Conservation (phyloP, 1,140 invertebrate genomes). For the Hirudo medicinalis region DNA sequence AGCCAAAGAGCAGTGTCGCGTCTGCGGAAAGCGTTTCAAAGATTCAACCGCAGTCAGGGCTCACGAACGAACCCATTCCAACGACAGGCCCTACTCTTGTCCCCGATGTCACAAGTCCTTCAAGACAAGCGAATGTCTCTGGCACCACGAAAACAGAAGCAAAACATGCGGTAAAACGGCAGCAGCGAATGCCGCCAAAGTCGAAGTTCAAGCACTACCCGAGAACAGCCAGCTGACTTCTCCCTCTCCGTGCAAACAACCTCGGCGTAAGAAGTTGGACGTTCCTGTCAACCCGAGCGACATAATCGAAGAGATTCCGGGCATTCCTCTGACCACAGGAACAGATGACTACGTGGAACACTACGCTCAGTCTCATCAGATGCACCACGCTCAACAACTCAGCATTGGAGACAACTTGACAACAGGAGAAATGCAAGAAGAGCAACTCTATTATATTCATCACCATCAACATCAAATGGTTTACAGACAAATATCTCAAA, state of each 20-base stretch:
- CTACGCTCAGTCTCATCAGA: background rate
- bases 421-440: background rate
- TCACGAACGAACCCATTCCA: constrained; percentile 16
- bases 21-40: constrained; percentile 18
- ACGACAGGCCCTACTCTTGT: constrained; percentile 14
- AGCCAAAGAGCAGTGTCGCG: constrained; percentile 15
- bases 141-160: constrained; percentile 17
- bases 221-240: too few species aligned
- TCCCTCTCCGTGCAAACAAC: too few species aligned
- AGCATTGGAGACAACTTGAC: background rate
- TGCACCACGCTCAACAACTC: background rate
- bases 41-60: constrained; percentile 16
- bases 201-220: too few species aligned
- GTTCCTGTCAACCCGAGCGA: background rate
- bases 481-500: background rate
- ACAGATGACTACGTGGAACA: background rate
- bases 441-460: background rate
- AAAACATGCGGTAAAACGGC: constrained; percentile 15
- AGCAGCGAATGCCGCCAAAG: background rate
- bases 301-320: background rate
- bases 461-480: background rate
- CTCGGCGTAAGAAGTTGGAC: background rate
- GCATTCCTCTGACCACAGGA: background rate
- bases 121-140: constrained; percentile 19
- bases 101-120: constrained; percentile 11